A percentile compares a stretch with the other conserved stretches of the same genome.
Evolutionary conservation across 2,888 invertebrate genomes (phyloP).

Genomic region (Dermolepida albohirtum): DNA sequence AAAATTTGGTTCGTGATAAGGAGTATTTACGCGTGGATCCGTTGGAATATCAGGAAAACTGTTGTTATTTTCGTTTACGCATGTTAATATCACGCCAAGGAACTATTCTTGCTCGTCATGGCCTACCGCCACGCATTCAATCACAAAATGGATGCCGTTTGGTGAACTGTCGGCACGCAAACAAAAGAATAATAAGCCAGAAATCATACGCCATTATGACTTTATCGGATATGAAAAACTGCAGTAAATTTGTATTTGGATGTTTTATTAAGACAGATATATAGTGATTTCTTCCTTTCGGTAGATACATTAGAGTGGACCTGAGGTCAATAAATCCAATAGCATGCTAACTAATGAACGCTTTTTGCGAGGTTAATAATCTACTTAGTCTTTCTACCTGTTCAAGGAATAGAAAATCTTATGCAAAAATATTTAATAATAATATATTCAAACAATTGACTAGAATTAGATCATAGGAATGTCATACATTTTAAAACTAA

Average conservation of each 20-base stretch:
- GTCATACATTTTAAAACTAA: no score
- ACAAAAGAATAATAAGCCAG: slow-evolving; percentile 6
- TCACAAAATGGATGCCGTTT: slow-evolving; percentile 41
- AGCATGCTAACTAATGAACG: no score
- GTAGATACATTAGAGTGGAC: no score
- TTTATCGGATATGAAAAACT: slow-evolving; percentile 22
- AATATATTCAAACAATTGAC: no score
- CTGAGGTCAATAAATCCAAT: no score
- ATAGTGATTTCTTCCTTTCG: no score
- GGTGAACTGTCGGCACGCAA: slow-evolving; percentile 8
- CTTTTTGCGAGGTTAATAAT: no score
- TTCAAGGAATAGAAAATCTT: no score
- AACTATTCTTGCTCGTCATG: slow-evolving; percentile 47
- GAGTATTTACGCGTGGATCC: slow-evolving; percentile 16
- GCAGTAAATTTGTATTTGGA: slow-evolving; percentile 23
- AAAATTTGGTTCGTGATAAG: slow-evolving; percentile 23
- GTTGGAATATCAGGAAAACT: slow-evolving; percentile 16
- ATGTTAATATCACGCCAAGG: slow-evolving; percentile 48
- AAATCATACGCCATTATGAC: slow-evolving; percentile 15
- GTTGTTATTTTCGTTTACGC: slow-evolving; percentile 48
- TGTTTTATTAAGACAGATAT: no score
- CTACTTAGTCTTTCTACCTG: no score
- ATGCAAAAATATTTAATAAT: no score
- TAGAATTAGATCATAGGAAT: no score
- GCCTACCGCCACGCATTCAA: slow-evolving; percentile 52